A percentile compares a stretch with the other conserved stretches of the same genome.
phyloP scores from a whole-genome alignment of 92 coral and sea anemone species.

The Meandrina meandrites region DNA sequence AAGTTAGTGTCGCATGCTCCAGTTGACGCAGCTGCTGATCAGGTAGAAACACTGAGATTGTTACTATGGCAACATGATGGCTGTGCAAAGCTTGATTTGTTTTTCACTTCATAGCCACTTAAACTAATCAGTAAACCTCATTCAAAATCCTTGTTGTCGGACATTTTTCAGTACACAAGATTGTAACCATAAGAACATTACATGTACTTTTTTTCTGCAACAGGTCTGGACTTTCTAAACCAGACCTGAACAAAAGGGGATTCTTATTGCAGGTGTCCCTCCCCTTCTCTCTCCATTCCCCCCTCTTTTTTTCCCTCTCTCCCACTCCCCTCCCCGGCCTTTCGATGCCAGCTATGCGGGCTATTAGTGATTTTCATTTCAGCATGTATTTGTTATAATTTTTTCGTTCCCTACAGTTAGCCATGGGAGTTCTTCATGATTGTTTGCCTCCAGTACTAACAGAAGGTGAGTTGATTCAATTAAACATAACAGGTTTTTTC shows the following conservation, averaged over 20 bases:
- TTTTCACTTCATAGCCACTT: background rate
- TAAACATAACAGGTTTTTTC: too few species aligned
- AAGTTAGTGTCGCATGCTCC: constrained; percentile 90
- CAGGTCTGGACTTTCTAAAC: too few species aligned
- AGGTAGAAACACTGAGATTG: constrained; percentile 49
- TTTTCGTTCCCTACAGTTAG: constrained; percentile 70
- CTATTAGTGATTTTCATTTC: background rate
- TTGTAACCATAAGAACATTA: background rate
- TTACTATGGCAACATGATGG: background rate
- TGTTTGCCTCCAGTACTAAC: constrained; percentile 93
- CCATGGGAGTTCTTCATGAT: constrained; percentile 69
- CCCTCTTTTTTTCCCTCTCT: too few species aligned
- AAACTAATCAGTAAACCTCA: background rate
- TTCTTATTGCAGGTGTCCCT: too few species aligned
- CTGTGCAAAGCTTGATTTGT: background rate
- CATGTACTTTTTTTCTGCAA: background rate
- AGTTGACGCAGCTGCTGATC: constrained; percentile 97
- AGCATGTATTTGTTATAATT: background rate
- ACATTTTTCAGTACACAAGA: background rate
- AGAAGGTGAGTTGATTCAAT: constrained; percentile 56
- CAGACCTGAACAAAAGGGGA: too few species aligned
- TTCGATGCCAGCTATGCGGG: too few species aligned
- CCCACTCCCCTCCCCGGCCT: too few species aligned
- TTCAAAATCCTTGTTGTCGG: background rate
- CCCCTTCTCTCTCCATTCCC: too few species aligned